Base-by-base conservation (phyloP, 2,888 invertebrate species). In the Nomada flava region DNA sequence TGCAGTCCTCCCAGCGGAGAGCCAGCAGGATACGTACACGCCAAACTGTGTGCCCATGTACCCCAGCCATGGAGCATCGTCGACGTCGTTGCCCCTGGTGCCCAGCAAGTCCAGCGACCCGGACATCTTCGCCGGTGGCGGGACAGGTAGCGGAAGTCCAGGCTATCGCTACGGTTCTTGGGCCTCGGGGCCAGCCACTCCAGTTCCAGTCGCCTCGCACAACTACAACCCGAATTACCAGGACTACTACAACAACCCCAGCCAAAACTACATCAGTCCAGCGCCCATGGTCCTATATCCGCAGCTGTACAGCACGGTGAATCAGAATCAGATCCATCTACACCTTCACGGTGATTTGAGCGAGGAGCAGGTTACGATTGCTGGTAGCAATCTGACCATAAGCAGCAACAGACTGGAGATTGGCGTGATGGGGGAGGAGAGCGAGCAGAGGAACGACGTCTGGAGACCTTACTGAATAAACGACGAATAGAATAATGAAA, bases 251-350 rank as follows among this genome's bases (percentile, higher is more conserved):
- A 95, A 95, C 92, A 95, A 95, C 84, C 91, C 92, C 82, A 94
- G 95, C 10, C 96, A 96, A 89, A 95, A 96, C 84, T 96, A 96
- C 93, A 95, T 95, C 78, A 95, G 95, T 87, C 95, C 96, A 0
- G 94, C 95, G 2, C 95, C 96, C 76, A 96, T 97, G 96, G 96
- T 97, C 26, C 95, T 97, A 0, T 96, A 95, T 90, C 97, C 97
- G 0, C 97, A 97, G 90, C 94, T 97, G 0, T 97, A 97, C 93
- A 97, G 97, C 59, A 97, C 97, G 36, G 97, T 97, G 72, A 97
- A 97, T 92, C 97, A 97, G 93, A 97, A 97, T 93, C 97, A 97
- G 94, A 97, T 97, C 82, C 97, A 98, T 91, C 95, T 97, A 29
- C 97, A 97, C 90, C 89, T 92, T 2, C 97, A 97, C 93, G 96